Conservation (phyloP, 2,888 invertebrate species). For the Hecatera dysodea region DNA sequence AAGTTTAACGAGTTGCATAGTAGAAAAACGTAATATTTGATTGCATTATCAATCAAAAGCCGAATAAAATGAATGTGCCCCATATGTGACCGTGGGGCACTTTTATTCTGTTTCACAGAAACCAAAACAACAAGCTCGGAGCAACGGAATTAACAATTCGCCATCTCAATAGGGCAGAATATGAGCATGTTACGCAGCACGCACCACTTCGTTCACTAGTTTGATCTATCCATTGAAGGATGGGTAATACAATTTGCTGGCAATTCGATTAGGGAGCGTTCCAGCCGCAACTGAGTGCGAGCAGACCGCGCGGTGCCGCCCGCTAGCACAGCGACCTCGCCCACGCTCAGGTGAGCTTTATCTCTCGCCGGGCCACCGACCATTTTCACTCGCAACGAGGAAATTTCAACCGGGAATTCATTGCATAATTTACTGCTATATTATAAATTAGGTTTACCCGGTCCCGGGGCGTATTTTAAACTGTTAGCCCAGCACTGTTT, state of each 20-base stretch:
- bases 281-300: conserved; percentile 60
- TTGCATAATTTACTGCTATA: conserved; percentile 82
- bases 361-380: conserved; percentile 71
- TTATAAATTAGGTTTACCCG: conserved; percentile 79
- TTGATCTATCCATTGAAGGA: conserved; percentile 67
- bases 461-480: conserved; percentile 75
- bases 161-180: conserved; percentile 32
- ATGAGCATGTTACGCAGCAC: conserved; percentile 43
- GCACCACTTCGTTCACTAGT: conserved; percentile 59
- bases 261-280: conserved; percentile 63
- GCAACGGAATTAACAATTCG: conserved; percentile 22
- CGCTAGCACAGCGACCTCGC: conserved; percentile 37
- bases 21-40: neutral
- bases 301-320: conserved; percentile 48
- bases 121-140: neutral
- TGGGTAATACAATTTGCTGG: conserved; percentile 65
- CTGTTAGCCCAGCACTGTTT: conserved; percentile 74
- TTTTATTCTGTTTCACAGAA: neutral
- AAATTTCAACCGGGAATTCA: conserved; percentile 78
- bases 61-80: neutral
- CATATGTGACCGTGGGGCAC: too few species aligned
- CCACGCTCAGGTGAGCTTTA: conserved; percentile 71
- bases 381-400: conserved; percentile 75
- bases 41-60: neutral
- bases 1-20: neutral